Percentiles rank a stretch among this genome's conserved stretches.
Evolutionary conservation across 2,888 invertebrate genomes (phyloP).

Genomic region (Tanypteryx hageni): DNA sequence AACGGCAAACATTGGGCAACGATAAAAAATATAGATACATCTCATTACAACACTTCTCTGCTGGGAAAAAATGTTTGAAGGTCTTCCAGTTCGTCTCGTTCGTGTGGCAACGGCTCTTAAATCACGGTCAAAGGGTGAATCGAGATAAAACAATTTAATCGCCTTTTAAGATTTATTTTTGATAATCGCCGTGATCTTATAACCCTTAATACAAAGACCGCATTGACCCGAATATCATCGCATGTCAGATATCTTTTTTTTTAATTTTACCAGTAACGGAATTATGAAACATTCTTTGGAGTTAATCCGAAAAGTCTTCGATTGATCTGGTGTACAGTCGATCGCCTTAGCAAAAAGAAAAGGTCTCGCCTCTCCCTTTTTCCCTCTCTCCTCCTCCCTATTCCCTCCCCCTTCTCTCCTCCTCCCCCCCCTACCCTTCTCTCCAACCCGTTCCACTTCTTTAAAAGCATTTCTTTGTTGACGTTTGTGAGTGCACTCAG

Average conservation of each 20-base stretch:
- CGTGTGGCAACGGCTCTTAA: too few relatives aligned
- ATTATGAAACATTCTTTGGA: background rate
- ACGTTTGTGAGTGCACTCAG: background rate
- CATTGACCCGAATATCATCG: background rate
- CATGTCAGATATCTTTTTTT: background rate
- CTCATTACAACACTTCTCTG: too few relatives aligned
- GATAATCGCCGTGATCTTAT: background rate
- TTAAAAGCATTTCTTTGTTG: slow-evolving; percentile 43
- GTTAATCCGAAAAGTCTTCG: background rate
- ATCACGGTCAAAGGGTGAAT: too few relatives aligned
- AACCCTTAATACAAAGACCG: background rate
- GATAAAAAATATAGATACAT: too few relatives aligned
- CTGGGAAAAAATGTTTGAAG: too few relatives aligned
- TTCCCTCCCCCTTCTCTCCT: background rate
- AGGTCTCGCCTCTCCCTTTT: background rate
- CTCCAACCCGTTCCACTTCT: background rate
- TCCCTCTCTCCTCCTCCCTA: background rate
- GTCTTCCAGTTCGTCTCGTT: too few relatives aligned
- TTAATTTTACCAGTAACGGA: background rate
- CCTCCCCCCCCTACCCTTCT: background rate
- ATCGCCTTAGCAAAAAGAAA: background rate
- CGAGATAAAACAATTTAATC: too few relatives aligned
- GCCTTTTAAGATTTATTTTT: too few relatives aligned
- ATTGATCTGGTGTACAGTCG: background rate
- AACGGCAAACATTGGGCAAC: too few relatives aligned